Conservation (phyloP, 2,797 vertebrate species). For the Coregonus suidteri region DNA sequence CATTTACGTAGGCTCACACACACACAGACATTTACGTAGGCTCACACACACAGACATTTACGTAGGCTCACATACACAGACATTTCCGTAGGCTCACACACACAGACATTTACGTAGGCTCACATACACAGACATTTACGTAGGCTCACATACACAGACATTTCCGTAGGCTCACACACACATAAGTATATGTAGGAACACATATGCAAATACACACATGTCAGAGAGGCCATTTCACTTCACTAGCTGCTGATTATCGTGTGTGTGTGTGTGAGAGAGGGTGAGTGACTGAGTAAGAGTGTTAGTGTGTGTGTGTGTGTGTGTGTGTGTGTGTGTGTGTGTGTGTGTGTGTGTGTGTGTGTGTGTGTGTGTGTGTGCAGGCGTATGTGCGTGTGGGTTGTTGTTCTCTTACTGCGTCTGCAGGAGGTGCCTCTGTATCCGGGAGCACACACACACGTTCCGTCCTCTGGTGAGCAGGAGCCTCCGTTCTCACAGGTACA, state of each 20-base stretch:
- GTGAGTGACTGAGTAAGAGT: no score
- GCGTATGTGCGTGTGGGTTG: neutral
- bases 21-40: neutral
- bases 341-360: neutral
- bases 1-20: neutral
- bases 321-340: neutral
- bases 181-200: slow-evolving; percentile 1
- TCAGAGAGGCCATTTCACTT: neutral
- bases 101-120: no score
- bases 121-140: neutral
- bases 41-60: neutral
- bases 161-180: neutral
- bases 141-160: neutral
- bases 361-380: neutral
- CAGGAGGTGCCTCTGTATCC: slow-evolving; percentile 85
- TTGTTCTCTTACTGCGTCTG: slow-evolving; percentile 83
- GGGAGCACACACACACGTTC: slow-evolving; percentile 83
- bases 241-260: neutral
- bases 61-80: neutral
- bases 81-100: neutral
- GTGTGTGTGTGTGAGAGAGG: neutral
- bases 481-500: slow-evolving; percentile 86
- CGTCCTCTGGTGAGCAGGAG: slow-evolving; percentile 84
- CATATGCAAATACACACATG: slow-evolving; percentile 3
- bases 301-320: neutral